phyloP scores from a whole-genome alignment of 2,888 invertebrate genomes.

The Odontocolon sp. region DNA sequence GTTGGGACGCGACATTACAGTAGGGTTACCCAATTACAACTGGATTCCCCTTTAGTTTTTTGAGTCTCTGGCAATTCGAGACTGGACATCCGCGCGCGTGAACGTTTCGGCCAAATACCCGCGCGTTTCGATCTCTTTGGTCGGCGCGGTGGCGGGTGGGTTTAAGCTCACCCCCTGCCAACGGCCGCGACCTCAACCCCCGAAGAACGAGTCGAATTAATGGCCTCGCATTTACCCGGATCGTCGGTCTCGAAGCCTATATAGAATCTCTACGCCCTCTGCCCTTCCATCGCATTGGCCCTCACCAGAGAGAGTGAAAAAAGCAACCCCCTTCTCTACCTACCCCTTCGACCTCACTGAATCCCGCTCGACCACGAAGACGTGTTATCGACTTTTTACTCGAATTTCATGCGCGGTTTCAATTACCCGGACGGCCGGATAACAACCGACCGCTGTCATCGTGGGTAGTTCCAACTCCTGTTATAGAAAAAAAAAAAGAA shows the following conservation, averaged over 20 bases:
- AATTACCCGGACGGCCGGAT: slow-evolving; percentile 60
- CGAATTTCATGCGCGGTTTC: slow-evolving; percentile 58
- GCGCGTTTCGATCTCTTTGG: too few relatives aligned
- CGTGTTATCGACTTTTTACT: slow-evolving; percentile 56
- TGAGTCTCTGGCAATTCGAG: too few relatives aligned
- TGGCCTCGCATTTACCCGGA: slow-evolving; percentile 66
- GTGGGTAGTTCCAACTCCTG: slow-evolving; percentile 28
- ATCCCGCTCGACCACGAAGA: not conserved
- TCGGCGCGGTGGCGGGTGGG: too few relatives aligned
- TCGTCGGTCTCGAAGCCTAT: slow-evolving; percentile 64
- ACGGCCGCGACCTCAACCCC: not conserved
- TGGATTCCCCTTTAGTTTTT: too few relatives aligned
- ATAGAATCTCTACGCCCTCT: slow-evolving; percentile 47
- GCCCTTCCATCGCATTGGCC: slow-evolving; percentile 47
- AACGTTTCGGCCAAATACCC: too few relatives aligned
- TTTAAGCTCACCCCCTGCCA: too few relatives aligned
- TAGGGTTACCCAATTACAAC: too few relatives aligned
- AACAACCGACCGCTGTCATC: slow-evolving; percentile 43
- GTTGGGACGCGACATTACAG: too few relatives aligned
- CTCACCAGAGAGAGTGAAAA: not conserved
- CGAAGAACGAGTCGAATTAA: slow-evolving; percentile 7
- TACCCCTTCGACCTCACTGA: not conserved
- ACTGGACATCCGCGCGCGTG: too few relatives aligned
- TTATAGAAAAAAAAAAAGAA: slow-evolving; percentile 9
- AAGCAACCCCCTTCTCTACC: not conserved